phyloP scores from a whole-genome alignment of 2,113 vertebrate species.

The Anhinga rufa region DNA sequence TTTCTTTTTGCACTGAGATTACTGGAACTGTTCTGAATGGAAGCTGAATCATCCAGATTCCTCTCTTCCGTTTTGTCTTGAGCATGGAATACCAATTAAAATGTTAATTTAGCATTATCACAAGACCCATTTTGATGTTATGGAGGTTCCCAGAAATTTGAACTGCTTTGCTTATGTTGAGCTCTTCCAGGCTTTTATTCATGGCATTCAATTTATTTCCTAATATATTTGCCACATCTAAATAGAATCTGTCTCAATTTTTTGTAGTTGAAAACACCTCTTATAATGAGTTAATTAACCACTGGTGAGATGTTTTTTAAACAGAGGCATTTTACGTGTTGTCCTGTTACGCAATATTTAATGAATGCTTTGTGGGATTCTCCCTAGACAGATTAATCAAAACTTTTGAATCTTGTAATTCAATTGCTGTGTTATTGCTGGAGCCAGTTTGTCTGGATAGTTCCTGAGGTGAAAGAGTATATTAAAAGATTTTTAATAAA shows the following conservation, averaged over 20 bases:
- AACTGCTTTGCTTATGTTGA: neutral
- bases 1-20: neutral
- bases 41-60: neutral
- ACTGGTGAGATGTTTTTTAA: neutral
- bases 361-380: neutral
- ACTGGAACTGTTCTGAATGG: neutral
- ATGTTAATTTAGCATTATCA: neutral
- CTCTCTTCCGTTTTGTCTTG: neutral
- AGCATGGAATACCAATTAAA: neutral
- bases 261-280: neutral
- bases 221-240: neutral
- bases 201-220: neutral
- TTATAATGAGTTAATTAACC: neutral
- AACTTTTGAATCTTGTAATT: neutral
- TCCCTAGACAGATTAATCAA: neutral
- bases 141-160: neutral
- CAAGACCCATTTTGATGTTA: neutral
- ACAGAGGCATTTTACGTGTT: neutral
- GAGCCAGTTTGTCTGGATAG: neutral
- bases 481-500: neutral
- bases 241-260: neutral
- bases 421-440: neutral
- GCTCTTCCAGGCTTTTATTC: neutral
- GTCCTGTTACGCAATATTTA: neutral
- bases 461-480: neutral